Evolutionary conservation across 1,140 invertebrate genomes (phyloP), one percentile per base, ranked within the genome.

Genomic region (Drosophila pseudoananassae): DNA sequence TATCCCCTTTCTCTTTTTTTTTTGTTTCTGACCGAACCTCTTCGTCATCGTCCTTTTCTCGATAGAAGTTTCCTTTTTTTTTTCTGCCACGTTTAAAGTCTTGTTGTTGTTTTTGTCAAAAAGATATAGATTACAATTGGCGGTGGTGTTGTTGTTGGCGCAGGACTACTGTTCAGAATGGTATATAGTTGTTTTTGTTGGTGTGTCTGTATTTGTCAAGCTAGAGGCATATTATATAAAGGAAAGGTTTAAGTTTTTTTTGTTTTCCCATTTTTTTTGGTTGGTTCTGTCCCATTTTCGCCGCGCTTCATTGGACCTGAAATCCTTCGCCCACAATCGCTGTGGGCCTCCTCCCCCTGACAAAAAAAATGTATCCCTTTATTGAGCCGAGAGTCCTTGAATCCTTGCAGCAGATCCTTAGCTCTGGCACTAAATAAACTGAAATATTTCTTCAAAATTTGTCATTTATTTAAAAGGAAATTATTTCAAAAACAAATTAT

Each of bases 101-200:
- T 38, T 60, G 49, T 63, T 43, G 60, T 57, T 49, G 23, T 31
- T 60, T 45, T n/a, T 10, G 40, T 33, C 54, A 25, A 43, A 66
- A 68, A 76, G 73, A 76, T 76, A 76, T 76, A 76, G 72, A 76
- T 76, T 76, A 76, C 73, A 76, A 57, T 52, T 72, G 33, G 33
- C n/a, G 33, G 12, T 36, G 33, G 3, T 43, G 50, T 75, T 75
- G 73, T 76, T 75, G 71, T 75, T 71, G 64, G 10, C 27, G 53
- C 29, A 33, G 25, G 20, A 31, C 15, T 25, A 64, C 53, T 51
- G 53, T 53, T 52, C 36, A 57, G 58, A 66, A 68, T 59, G 58
- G 49, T 29, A 66, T 69, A 51, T 66, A 76, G 43, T 50, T 54
- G 33, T 47, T 17, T 29, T 8, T 57, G 10, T 25, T 10, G 10